These are phyloP conservation scores for Calliopsis andreniformis DNA, from an alignment of 1,140 invertebrate genomes.

Conservation along the genomic window DNA sequence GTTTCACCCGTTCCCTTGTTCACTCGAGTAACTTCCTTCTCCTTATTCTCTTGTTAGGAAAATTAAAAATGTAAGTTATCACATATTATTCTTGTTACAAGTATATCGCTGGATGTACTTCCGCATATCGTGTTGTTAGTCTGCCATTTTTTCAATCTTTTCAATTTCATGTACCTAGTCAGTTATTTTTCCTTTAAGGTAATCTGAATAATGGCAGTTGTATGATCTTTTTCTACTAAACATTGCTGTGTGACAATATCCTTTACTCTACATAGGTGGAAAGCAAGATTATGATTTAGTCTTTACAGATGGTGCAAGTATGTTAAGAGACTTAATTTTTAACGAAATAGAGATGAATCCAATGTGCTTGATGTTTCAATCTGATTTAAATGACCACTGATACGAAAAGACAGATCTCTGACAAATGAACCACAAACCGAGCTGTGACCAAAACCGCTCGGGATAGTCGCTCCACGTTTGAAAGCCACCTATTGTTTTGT, in stretches of 20 bases:
- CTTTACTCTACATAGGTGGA: too few species aligned
- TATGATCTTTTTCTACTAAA: too few species aligned
- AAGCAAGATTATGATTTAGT: too few species aligned
- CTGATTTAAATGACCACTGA: constrained; percentile 45
- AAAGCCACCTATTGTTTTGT: constrained; percentile 74
- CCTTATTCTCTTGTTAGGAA: not conserved
- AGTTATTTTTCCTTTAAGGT: too few species aligned
- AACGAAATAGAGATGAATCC: constrained; percentile 10
- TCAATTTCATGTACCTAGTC: too few species aligned
- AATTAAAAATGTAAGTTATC: not conserved
- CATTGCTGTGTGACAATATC: too few species aligned
- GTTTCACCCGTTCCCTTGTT: not conserved
- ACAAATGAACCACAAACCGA: constrained; percentile 68
- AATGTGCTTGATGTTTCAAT: constrained; percentile 10
- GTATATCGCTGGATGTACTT: too few species aligned
- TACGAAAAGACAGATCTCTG: constrained; percentile 51
- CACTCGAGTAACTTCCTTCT: not conserved
- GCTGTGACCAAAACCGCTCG: constrained; percentile 61
- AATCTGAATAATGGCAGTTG: too few species aligned
- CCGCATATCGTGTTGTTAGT: too few species aligned
- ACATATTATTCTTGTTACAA: not conserved
- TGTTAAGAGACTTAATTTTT: not conserved
- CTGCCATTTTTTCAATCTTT: too few species aligned
- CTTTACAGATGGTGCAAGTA: too few species aligned
- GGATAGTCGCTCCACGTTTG: constrained; percentile 59